Base-by-base conservation (phyloP, 2,797 vertebrate species). In the Premnoplex brunnescens region DNA sequence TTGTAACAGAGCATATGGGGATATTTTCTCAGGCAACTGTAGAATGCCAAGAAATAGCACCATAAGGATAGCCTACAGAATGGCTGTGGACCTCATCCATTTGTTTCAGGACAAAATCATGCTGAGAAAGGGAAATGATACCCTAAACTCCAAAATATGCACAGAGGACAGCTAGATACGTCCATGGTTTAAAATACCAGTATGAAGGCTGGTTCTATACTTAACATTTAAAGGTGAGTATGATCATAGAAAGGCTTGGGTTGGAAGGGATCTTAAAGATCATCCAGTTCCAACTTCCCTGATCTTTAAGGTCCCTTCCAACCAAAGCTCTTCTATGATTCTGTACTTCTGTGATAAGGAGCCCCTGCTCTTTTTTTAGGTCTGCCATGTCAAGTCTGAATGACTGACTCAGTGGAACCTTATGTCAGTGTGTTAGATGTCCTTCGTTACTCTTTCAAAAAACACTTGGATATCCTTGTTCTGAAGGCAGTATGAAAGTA, bases 11-110 rank as follows among this genome's bases (percentile, higher is more conserved):
- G 88, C 85, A 88, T 79, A 76, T 14, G 77, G 85, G 54, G 37
- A 24, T 82, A 64, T 76, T 83, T 92, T 88, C 71, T 84, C 28
- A 94, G 69, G 52, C 46, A 58, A 66, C 51, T 69, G 51, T 12
- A 66, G 51, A 86, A 93, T 71, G 74, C 52, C 94, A 91, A 86
- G 71, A 63, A 94, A 86, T 15, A 82, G 37, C 32, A 59, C 11
- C 36, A 5, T 79, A 66, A 87, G 51, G 60, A 67, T 27, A 91
- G 55, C 49, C 59, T 76, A 54, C 21, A 3, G 91, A 76, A 93
- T 77, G 27, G 58, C 56, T 51, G 32, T 85, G 59, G 49, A 82
- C 2, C 2, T 78, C 5, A 26, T 59, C 63, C 63, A 67, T 62
- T 92, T 2, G 2, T 88, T 95, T 88, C 58, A 79, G 67, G 71